A percentile compares a stretch with the other conserved stretches of the same genome.
These are phyloP conservation scores for Smutsia temminckii DNA, from an alignment of 2,797 vertebrate species.

Conservation along the genomic window DNA sequence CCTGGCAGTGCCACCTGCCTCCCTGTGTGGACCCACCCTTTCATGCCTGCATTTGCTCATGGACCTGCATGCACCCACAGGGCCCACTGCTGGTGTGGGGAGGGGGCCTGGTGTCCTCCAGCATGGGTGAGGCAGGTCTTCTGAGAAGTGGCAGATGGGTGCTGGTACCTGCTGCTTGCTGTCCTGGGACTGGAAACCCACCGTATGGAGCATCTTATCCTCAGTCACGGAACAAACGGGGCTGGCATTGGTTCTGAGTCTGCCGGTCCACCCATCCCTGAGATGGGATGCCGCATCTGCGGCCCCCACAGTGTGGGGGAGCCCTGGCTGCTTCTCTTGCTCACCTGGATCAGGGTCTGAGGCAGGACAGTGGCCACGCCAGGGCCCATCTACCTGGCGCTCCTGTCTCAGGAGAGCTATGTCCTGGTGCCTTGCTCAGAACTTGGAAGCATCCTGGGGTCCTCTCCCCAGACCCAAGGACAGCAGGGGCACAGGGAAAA, in stretches of 20 bases:
- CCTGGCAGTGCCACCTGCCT: background rate
- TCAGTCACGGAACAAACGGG: background rate
- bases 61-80: background rate
- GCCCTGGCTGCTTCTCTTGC: background rate
- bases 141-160: background rate
- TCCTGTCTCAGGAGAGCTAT: too few species aligned
- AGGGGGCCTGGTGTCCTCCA: background rate
- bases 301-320: background rate
- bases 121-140: background rate
- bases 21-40: background rate
- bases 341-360: background rate
- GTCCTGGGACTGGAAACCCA: accelerated
- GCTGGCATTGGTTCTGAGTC: background rate
- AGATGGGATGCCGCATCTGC: background rate
- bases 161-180: accelerated
- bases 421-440: background rate
- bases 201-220: background rate
- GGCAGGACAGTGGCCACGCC: too few species aligned
- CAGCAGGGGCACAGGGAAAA: background rate
- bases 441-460: background rate
- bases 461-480: background rate
- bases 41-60: accelerated
- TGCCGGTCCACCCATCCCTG: background rate
- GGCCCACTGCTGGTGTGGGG: background rate
- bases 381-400: background rate